Conservation (phyloP, 2,113 vertebrate species). For the Spizaetus ornatus region DNA sequence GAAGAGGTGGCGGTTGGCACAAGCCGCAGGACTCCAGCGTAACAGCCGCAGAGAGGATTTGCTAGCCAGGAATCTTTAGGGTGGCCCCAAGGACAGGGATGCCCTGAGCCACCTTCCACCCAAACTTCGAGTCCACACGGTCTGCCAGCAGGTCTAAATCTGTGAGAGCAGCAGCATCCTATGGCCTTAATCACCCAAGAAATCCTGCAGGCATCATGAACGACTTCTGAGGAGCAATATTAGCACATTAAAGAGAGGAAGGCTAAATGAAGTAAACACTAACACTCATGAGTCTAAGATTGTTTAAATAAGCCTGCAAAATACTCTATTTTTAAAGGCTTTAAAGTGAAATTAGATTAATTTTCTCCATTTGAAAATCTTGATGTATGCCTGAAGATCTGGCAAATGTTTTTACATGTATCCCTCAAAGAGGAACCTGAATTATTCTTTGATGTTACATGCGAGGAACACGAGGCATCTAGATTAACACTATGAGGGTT, state of each 20-base stretch:
- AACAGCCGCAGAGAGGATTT: neutral
- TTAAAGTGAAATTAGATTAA: neutral
- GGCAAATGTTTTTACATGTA: neutral
- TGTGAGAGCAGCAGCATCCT: neutral
- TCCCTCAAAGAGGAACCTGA: neutral
- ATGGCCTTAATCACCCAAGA: neutral
- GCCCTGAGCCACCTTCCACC: neutral
- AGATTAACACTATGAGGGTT: neutral
- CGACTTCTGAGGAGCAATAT: neutral
- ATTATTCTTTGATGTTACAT: neutral
- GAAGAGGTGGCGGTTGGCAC: neutral
- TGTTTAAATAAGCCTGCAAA: neutral
- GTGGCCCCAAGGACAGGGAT: neutral
- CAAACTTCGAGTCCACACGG: neutral
- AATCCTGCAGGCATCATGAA: neutral
- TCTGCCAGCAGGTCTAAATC: neutral
- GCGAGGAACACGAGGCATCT: neutral
- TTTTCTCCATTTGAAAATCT: neutral
- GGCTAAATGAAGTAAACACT: neutral
- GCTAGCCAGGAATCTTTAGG: neutral
- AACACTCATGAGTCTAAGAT: neutral
- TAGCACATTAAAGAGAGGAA: neutral
- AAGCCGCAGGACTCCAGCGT: accelerated
- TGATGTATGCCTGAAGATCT: neutral
- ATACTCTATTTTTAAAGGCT: neutral